Evolutionary conservation across 2,113 vertebrate genomes (phyloP).

Genomic region (Panthera uncia): DNA sequence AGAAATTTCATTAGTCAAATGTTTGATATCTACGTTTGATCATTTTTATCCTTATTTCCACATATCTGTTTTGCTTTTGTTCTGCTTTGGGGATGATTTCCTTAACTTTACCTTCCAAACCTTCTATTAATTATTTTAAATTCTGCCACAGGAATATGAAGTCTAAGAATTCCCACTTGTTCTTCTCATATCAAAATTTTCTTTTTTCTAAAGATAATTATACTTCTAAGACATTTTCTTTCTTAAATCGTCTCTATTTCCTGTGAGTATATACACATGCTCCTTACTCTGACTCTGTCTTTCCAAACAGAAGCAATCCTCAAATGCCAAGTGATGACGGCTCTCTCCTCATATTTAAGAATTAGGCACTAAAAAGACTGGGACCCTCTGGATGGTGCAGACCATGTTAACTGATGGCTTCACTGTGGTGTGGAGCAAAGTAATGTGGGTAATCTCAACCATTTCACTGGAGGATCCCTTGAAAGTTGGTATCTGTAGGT

Average conservation of each 20-base stretch:
- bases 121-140: constrained; percentile 11
- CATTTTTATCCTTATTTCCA: background rate
- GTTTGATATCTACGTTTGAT: background rate
- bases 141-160: background rate
- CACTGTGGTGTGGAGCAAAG: background rate
- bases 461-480: background rate
- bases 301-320: background rate
- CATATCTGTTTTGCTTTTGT: background rate
- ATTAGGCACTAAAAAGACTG: background rate
- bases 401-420: background rate
- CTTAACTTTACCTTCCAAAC: background rate
- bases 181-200: background rate
- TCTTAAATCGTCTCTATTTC: background rate
- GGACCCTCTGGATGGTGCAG: background rate
- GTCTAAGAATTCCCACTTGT: background rate
- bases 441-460: background rate
- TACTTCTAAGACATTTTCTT: background rate
- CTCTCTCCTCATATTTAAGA: background rate
- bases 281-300: background rate
- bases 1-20: constrained; percentile 12
- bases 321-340: too few species aligned
- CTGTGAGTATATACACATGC: background rate
- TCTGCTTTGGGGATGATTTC: background rate
- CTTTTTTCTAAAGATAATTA: background rate
- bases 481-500: background rate